phyloP scores from a whole-genome alignment of 2,888 invertebrate species.

The Hedychridium roseum region DNA sequence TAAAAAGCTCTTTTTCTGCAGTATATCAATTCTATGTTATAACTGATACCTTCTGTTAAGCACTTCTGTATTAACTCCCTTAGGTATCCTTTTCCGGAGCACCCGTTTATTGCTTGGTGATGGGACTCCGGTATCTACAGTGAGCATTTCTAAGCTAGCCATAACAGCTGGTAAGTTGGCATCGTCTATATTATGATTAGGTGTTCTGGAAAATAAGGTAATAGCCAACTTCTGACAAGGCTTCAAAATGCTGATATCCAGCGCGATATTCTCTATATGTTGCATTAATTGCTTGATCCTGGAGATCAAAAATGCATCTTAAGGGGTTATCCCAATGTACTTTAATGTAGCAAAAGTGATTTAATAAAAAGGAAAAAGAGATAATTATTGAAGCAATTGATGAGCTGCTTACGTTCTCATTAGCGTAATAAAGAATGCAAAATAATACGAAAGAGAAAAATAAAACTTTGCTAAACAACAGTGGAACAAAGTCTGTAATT shows the following conservation, averaged over 20 bases:
- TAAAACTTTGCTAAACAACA: neutral
- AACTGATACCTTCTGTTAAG: constrained; percentile 51
- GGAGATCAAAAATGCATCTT: neutral
- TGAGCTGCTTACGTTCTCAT: too few species aligned
- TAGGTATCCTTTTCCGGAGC: constrained; percentile 35
- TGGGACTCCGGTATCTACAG: constrained; percentile 37
- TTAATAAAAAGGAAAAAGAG: neutral
- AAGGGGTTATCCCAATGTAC: neutral
- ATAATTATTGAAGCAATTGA: neutral
- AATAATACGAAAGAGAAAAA: too few species aligned
- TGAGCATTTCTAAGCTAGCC: constrained; percentile 53
- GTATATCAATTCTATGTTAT: neutral
- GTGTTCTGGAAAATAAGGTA: constrained; percentile 24
- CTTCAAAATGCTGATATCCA: neutral
- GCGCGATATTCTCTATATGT: neutral
- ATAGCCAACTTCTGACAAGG: constrained; percentile 2
- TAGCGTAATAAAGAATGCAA: neutral
- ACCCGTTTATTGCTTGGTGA: constrained; percentile 24
- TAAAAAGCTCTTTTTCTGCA: neutral
- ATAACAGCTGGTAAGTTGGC: constrained; percentile 52
- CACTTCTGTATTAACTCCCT: constrained; percentile 28
- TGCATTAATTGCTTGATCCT: neutral
- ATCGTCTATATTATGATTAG: constrained; percentile 23
- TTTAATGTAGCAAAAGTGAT: neutral
- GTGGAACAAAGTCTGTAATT: too few species aligned